These are phyloP conservation scores for Diprion similis DNA, from an alignment of 1,140 invertebrate species.

Conservation along the genomic window DNA sequence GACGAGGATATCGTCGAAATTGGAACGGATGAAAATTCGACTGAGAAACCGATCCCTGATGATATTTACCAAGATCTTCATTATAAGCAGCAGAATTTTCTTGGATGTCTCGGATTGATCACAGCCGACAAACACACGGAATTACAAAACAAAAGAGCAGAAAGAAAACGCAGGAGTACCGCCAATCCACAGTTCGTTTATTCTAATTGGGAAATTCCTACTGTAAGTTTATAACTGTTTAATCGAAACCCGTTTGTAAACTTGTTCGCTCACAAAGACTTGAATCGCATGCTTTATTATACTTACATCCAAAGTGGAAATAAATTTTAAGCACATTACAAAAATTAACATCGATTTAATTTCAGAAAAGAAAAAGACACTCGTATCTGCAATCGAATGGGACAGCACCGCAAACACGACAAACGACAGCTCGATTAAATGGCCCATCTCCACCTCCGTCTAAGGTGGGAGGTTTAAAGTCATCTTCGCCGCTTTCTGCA, in stretches of 20 bases:
- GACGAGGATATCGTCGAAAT: constrained; percentile 49
- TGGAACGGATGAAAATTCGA: constrained; percentile 38
- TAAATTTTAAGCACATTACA: constrained; percentile 21
- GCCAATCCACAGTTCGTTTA: constrained; percentile 66
- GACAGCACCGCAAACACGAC: constrained; percentile 62
- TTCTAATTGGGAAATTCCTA: constrained; percentile 52
- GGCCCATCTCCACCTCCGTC: constrained; percentile 51
- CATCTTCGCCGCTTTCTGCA: constrained; percentile 33
- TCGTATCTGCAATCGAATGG: constrained; percentile 56
- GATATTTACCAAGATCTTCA: background rate
- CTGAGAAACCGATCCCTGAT: constrained; percentile 27
- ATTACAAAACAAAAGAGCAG: constrained; percentile 61
- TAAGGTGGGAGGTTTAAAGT: constrained; percentile 28
- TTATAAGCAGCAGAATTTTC: constrained; percentile 44
- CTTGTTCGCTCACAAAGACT: background rate
- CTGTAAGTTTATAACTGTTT: constrained; percentile 37
- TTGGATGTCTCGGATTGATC: constrained; percentile 55
- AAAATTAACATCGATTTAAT: constrained; percentile 29
- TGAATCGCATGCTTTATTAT: background rate
- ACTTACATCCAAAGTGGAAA: background rate
- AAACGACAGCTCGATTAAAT: constrained; percentile 53
- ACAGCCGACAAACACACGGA: constrained; percentile 56
- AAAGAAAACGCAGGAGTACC: constrained; percentile 64
- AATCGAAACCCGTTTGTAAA: background rate
- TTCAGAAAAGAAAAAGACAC: constrained; percentile 59